phyloP scores from a whole-genome alignment of 2,888 invertebrate genomes.

The Colostygia pectinataria region DNA sequence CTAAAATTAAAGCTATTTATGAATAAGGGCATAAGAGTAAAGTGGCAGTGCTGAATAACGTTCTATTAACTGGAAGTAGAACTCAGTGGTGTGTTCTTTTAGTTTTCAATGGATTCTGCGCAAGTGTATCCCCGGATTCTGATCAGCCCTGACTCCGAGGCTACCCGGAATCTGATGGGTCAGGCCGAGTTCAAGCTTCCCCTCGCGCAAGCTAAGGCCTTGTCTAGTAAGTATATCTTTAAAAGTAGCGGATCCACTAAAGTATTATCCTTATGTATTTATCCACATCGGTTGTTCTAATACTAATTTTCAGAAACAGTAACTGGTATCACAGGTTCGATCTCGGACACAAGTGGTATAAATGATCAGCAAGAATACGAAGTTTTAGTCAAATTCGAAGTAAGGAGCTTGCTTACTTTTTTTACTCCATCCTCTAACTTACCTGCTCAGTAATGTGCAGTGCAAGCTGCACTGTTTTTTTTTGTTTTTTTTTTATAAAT shows the following conservation, averaged over 20 bases:
- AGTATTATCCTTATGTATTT: too few relatives aligned
- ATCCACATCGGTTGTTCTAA: too few relatives aligned
- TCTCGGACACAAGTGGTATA: not conserved
- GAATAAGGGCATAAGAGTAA: too few relatives aligned
- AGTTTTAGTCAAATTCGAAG: slow-evolving; percentile 1
- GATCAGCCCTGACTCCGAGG: not conserved
- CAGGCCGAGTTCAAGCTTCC: not conserved
- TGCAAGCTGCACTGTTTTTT: too few relatives aligned
- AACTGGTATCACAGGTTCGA: not conserved
- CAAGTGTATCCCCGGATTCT: not conserved
- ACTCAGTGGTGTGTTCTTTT: too few relatives aligned
- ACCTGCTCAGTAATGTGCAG: too few relatives aligned
- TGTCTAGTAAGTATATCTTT: slow-evolving; percentile 2
- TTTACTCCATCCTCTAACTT: too few relatives aligned
- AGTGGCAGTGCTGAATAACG: too few relatives aligned
- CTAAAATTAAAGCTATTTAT: too few relatives aligned
- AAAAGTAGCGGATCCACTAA: too few relatives aligned
- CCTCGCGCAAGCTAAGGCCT: not conserved
- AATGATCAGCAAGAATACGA: not conserved
- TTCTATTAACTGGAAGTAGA: too few relatives aligned
- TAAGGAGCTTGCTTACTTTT: not conserved
- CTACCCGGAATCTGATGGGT: not conserved
- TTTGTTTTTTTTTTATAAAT: too few relatives aligned
- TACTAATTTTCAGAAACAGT: not conserved
- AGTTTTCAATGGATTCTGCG: not conserved